Percentiles rank a stretch among this genome's conserved stretches.
phyloP scores from a whole-genome alignment of 2,888 invertebrate species.

The Iselma pallidipennis region DNA sequence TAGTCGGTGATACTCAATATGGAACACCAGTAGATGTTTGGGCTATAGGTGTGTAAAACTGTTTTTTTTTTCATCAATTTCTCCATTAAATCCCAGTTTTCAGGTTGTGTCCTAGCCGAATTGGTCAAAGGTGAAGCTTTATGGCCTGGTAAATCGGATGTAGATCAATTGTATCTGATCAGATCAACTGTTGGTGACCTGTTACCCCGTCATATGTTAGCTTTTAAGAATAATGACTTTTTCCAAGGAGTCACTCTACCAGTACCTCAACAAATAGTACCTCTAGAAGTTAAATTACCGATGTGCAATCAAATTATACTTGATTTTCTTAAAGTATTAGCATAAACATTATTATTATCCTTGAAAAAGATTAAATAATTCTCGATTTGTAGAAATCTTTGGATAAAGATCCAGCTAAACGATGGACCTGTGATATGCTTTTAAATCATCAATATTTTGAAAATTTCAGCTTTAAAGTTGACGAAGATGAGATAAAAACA shows the following conservation, averaged over 20 bases:
- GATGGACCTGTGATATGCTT: constrained; percentile 92
- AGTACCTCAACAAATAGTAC: constrained; percentile 82
- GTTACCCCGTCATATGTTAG: constrained; percentile 90
- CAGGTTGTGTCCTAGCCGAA: constrained; percentile 87
- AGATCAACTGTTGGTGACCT: constrained; percentile 93
- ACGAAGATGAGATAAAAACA: constrained; percentile 66
- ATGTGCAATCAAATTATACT: constrained; percentile 71
- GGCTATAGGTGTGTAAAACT: constrained; percentile 85
- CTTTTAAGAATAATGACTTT: constrained; percentile 92
- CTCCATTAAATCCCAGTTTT: constrained; percentile 23
- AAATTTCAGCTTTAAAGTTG: constrained; percentile 81
- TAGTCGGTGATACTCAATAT: constrained; percentile 95
- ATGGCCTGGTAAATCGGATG: constrained; percentile 99
- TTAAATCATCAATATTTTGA: constrained; percentile 91
- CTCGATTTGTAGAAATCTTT: constrained; percentile 79
- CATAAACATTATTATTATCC: constrained; percentile 35
- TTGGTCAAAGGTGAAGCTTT: constrained; percentile 87
- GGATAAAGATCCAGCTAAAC: constrained; percentile 89
- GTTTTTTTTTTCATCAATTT: neutral
- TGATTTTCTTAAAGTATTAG: constrained; percentile 80
- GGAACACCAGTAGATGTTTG: constrained; percentile 95
- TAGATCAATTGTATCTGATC: constrained; percentile 97
- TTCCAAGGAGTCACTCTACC: constrained; percentile 91
- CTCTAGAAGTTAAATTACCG: constrained; percentile 86
- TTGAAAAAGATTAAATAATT: neutral